Base-by-base conservation (phyloP, 2,888 invertebrate genomes). In the Unio delphinus region DNA sequence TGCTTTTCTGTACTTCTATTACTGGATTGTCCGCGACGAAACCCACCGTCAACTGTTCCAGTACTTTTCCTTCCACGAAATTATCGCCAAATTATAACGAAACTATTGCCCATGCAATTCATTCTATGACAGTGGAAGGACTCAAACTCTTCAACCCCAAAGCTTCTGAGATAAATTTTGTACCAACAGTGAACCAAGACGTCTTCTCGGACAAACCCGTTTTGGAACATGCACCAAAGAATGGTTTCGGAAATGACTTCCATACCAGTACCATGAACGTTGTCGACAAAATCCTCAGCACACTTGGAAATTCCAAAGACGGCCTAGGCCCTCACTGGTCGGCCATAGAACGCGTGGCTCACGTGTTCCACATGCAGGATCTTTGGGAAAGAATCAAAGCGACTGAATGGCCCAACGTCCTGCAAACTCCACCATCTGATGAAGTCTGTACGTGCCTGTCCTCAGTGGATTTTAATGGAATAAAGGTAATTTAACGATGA, bases 291-390 rank as follows among this genome's bases (percentile, higher is more conserved):
- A 80, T 86, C 59, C 72, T 86, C 57, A 77, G 80, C 6, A 73
- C 74, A 5, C 70, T 86, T 7, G 86, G 84, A 7, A 74, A 75
- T 23, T 68, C 81, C 11, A 75, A 80, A 63, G 86, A 86, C 62
- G 86, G 86, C 11, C 78, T 86, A 15, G 85, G 85, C 26, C 75
- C 80, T 18, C 75, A 82, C 75, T 86, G 86, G 86, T 85, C 86
- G 1, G 78, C 85, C 11, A 72, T 83, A 1, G 86, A 86, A 68
- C 69, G 86, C 34, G 76, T 86, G 17, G 86, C 79, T 3, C 86
- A 86, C 61, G 72, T 77, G 17, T 85, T 86, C 72, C 86, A 86
- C 67, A 86, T 86, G 86, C 78, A 77, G 80, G 86, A 86, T 63
- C 70, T 85, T 45, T 80, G 81, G 81, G 73, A 74, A 66, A 75